Percentiles rank a stretch among this genome's conserved stretches.
Evolutionary conservation across 35 echinoderm and acorn worm species (phyloP).

Genomic region (Diadema setosum): DNA sequence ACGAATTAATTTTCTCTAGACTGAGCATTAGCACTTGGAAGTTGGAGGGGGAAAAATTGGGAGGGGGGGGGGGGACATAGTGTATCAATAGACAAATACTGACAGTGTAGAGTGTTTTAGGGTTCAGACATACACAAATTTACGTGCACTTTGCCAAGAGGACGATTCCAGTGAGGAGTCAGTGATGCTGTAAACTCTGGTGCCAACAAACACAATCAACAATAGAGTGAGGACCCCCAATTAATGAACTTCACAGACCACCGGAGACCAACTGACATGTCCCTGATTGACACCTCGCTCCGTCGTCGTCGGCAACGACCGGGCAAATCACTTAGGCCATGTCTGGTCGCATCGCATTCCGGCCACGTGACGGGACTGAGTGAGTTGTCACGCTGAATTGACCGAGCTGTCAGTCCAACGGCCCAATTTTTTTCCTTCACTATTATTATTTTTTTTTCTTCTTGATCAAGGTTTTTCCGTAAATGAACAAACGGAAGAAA

Average conservation of each 20-base stretch:
- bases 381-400: too few relatives aligned
- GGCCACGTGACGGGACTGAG: too few relatives aligned
- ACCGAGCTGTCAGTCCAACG: too few relatives aligned
- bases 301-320: not conserved
- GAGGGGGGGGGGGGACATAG: not conserved
- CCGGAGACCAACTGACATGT: too few relatives aligned
- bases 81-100: not conserved
- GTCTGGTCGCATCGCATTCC: not conserved
- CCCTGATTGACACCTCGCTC: not conserved
- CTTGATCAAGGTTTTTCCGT: too few relatives aligned
- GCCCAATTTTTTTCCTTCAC: too few relatives aligned
- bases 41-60: not conserved
- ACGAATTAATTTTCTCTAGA: too few relatives aligned
- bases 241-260: not conserved
- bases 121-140: too few relatives aligned
- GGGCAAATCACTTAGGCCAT: not conserved
- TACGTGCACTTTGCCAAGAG: not conserved
- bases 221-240: not conserved
- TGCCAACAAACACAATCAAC: slow-evolving; percentile 5
- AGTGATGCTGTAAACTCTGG: not conserved
- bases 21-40: too few relatives aligned
- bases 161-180: not conserved
- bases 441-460: too few relatives aligned
- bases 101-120: not conserved
- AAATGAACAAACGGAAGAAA: too few relatives aligned